phyloP scores from a whole-genome alignment of 1,140 invertebrate species.

The Orchesella cincta region DNA sequence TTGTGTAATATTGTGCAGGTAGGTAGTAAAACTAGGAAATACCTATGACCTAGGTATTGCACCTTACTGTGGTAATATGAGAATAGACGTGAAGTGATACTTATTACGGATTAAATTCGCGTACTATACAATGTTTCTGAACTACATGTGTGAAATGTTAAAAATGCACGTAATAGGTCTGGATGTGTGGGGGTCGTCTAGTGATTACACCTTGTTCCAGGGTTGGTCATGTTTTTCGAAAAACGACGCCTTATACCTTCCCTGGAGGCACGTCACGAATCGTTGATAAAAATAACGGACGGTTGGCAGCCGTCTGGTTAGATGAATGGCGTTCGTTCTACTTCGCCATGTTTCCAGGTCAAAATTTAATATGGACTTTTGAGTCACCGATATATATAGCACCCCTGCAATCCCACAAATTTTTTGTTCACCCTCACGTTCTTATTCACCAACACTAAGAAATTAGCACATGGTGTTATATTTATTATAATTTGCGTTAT shows the following conservation, averaged over 20 bases:
- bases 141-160: too few species aligned
- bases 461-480: too few species aligned
- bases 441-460: not conserved
- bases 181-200: conserved; percentile 93
- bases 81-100: too few species aligned
- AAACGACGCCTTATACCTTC: conserved; percentile 98
- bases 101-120: too few species aligned
- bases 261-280: conserved; percentile 96
- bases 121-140: too few species aligned
- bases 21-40: too few species aligned
- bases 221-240: conserved; percentile 96
- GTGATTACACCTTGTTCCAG: conserved; percentile 89
- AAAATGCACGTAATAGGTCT: conserved; percentile 70
- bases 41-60: too few species aligned
- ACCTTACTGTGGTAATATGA: too few species aligned
- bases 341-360: conserved; percentile 92
- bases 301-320: conserved; percentile 94
- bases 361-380: conserved; percentile 27
- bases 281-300: conserved; percentile 97
- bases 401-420: not conserved
- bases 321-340: conserved; percentile 98
- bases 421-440: not conserved
- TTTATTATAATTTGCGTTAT: too few species aligned
- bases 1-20: too few species aligned
- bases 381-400: too few species aligned